Percentiles rank a stretch among this genome's conserved stretches.
These are phyloP conservation scores for Junonia oenone DNA, from an alignment of 2,888 invertebrate species.

Conservation along the genomic window DNA sequence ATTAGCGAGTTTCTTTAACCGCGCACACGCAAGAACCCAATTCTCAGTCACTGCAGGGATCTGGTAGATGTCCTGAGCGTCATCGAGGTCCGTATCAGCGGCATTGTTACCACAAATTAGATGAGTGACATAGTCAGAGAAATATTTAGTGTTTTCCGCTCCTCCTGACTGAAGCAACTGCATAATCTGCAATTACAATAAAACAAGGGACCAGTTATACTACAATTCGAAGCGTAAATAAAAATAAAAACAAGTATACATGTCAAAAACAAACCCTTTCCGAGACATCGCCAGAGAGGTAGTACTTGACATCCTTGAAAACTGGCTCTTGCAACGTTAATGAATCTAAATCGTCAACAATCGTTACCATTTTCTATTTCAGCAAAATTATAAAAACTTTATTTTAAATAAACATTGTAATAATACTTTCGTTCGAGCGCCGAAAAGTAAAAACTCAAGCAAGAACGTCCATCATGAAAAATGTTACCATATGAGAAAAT, in stretches of 20 bases:
- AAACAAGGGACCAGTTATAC: constrained; percentile 42
- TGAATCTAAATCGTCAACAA: constrained; percentile 75
- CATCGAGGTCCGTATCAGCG: constrained; percentile 91
- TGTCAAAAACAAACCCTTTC: constrained; percentile 81
- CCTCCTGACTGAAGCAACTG: constrained; percentile 90
- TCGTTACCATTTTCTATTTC: constrained; percentile 72
- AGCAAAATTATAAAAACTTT: constrained; percentile 33
- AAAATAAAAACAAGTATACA: constrained; percentile 48
- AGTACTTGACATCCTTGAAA: constrained; percentile 91
- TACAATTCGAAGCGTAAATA: constrained; percentile 42
- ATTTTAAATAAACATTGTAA: constrained; percentile 55
- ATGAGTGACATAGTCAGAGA: constrained; percentile 95
- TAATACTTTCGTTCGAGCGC: constrained; percentile 49
- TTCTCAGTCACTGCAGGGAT: constrained; percentile 92
- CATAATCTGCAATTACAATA: constrained; percentile 82
- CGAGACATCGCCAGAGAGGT: constrained; percentile 88
- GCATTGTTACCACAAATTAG: constrained; percentile 92
- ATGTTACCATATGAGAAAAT: constrained; percentile 9
- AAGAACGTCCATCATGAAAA: constrained; percentile 60
- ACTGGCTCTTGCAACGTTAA: constrained; percentile 80
- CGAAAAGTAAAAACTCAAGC: constrained; percentile 48
- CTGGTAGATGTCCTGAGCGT: constrained; percentile 95
- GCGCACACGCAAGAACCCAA: constrained; percentile 88
- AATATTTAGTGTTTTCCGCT: constrained; percentile 91
- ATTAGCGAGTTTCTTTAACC: constrained; percentile 81